A percentile compares a stretch with the other conserved stretches of the same genome.
Conservation (phyloP, 1,140 invertebrate genomes). For the Nautilus pompilius region DNA sequence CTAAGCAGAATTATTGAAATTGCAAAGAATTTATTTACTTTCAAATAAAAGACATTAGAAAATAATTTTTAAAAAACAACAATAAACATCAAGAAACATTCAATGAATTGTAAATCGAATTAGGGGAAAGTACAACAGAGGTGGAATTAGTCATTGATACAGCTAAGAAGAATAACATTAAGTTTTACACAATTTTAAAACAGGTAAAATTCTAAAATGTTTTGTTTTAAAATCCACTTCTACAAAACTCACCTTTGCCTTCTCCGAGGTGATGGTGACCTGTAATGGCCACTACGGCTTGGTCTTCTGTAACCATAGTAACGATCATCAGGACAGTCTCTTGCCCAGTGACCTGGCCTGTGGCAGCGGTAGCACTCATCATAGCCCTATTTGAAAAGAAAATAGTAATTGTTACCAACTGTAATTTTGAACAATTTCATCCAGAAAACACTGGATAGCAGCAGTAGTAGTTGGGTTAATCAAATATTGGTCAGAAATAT, state of each 20-base stretch:
- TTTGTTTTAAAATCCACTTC: not conserved
- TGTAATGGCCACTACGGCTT: slow-evolving; percentile 19
- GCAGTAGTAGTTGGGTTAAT: too few species aligned
- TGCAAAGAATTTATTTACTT: too few species aligned
- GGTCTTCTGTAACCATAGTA: slow-evolving; percentile 33
- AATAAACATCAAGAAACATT: not conserved
- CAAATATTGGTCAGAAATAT: too few species aligned
- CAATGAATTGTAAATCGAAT: not conserved
- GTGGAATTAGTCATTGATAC: too few species aligned
- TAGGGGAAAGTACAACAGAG: not conserved
- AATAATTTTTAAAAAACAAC: not conserved
- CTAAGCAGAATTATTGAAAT: too few species aligned
- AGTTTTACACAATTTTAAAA: not conserved
- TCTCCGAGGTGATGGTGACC: slow-evolving; percentile 33
- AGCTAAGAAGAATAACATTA: not conserved
- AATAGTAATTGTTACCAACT: not conserved
- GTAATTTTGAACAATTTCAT: too few species aligned
- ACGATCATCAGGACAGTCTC: slow-evolving; percentile 53
- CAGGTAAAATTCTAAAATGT: not conserved
- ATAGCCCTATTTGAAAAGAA: slow-evolving; percentile 30
- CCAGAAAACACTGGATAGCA: too few species aligned
- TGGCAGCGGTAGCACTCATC: slow-evolving; percentile 57
- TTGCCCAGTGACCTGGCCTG: slow-evolving; percentile 53
- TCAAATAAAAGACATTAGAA: too few species aligned
- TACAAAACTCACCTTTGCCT: slow-evolving; percentile 23